Evolutionary conservation across 2,797 vertebrate species (phyloP), one percentile per base, ranked within the genome.

Genomic region (Sebastes iracundus): DNA sequence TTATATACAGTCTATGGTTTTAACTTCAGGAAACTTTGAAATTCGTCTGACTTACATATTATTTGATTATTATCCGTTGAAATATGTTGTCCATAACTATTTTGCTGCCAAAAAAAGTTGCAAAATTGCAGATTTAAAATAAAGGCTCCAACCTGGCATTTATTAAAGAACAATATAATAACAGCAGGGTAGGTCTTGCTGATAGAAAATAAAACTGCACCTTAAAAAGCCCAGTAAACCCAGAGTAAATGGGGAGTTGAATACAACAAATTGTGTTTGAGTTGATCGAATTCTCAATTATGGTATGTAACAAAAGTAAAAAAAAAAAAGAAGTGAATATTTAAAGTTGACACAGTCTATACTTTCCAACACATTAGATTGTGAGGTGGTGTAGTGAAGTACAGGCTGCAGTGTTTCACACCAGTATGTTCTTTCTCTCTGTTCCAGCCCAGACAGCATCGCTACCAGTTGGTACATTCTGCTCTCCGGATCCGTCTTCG

Each of bases 381-480:
- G 33, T 49, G 68, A 60, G 3, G 27, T 38, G 3, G 27, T 38
- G 49, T 65, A 4, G 20, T 28, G 33, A 68, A 18, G 52, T 4
- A 20, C 25, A 59, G 62, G 12, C 25, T 73, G 13, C 14, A 22
- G 18, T 20, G 42, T 74, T 61, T 84, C 25, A 84, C 77, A 80
- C 23, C 13, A 6, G 1, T 28, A 1, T 81, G 25, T 79, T 88
- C 23, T 75, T 65, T 80, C 35, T 91, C 85, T 91, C 86, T 91
- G 33, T 90, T 94, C 30, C 94, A 99, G 98, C 90, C 97, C 97
- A 27, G 97, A 99, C 94, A 97, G 95, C 71, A 93, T 97, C 80
- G 97, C 97, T 81, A 96, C 96, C 92, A 98, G 97, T 89, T 99
- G 98, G 98, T 99, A 97, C 89, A 97, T 99, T 85, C 96, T 99